Evolutionary conservation across 2,888 invertebrate species (phyloP), one percentile per base, ranked within the genome.

Genomic region (Callyntrura sp.): DNA sequence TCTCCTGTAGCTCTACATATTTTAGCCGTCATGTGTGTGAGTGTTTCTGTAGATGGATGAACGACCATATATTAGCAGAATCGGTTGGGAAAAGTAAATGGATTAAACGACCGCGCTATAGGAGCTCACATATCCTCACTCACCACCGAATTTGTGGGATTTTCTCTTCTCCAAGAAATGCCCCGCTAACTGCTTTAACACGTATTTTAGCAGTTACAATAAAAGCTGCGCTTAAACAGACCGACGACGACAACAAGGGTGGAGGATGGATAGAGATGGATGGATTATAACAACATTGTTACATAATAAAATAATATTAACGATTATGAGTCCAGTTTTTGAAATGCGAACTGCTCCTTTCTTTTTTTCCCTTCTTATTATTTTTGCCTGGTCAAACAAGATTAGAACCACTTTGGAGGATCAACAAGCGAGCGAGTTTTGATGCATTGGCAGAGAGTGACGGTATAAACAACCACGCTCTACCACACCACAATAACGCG

Each of bases 301-400:
- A 68, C 81, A 73, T 87, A 87, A 87, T 87, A 87, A 87, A 76
- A 76, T 76, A 76, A 76, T 76, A 76, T 76, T 76, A 76, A 87
- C 81, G 81, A 87, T 87, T 86, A 86, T 86, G 86, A 86, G 86
- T 79, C 78, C 65, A 86, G 68, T 86, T 65, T 86, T 79, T 86
- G 86, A 86, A 79, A 87, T 73, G 73, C 82, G 87, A 87, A 81
- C 87, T 62, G 43, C 73, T 51, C 20, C 73, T 51, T 68, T 70
- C 73, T 51, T 68, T 51, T 68, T 45, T 73, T 73, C 12, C 51
- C 43, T 57, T 57, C 70, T 73, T 57, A 48, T 55, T 85, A 45
- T 55, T 85, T 65, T 55, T 35, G 90, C 85, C 90, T 90, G 90
- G 85, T 81, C 85, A 90, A 90, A 85, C 90, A 90, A 90, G 90